A percentile compares a stretch with the other conserved stretches of the same genome.
phyloP scores from a whole-genome alignment of 64 coral and sea anemone genomes.

The Orbicella faveolata region DNA sequence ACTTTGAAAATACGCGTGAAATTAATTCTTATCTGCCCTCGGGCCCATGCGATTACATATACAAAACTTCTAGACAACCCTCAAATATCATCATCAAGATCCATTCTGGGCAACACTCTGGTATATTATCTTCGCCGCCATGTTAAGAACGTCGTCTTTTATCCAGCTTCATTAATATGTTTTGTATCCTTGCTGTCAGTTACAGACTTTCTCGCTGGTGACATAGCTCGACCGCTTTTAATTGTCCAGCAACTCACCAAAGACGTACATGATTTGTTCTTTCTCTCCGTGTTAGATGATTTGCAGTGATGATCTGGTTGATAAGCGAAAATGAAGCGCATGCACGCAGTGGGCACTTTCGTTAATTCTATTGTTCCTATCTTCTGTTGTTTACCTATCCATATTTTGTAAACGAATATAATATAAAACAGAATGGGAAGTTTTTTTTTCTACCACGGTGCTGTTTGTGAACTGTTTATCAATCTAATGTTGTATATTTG shows the following conservation, averaged over 20 bases:
- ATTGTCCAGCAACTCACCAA: not conserved
- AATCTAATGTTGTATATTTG: slow-evolving; percentile 57
- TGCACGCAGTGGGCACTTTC: not conserved
- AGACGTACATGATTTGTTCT: not conserved
- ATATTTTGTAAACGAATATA: not conserved
- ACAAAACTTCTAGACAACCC: too few species aligned
- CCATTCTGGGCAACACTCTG: slow-evolving; percentile 7
- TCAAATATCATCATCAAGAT: too few species aligned
- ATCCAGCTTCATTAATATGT: slow-evolving; percentile 13
- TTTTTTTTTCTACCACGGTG: not conserved
- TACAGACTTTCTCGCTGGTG: slow-evolving; percentile 32
- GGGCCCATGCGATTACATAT: too few species aligned
- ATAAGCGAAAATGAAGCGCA: too few species aligned
- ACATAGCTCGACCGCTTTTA: slow-evolving; percentile 8
- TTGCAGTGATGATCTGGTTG: too few species aligned
- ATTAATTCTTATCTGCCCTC: too few species aligned
- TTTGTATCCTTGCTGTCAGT: slow-evolving; percentile 2
- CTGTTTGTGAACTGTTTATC: slow-evolving; percentile 47
- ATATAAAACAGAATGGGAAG: not conserved
- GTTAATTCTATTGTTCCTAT: not conserved
- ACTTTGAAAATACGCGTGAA: too few species aligned
- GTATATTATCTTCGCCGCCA: slow-evolving; percentile 1
- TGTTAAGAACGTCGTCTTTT: not conserved
- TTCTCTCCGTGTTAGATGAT: too few species aligned
- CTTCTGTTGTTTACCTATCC: not conserved